Evolutionary conservation across 2,888 invertebrate genomes (phyloP), one percentile per base, ranked within the genome.

Genomic region (Dicranocentrus wangi): DNA sequence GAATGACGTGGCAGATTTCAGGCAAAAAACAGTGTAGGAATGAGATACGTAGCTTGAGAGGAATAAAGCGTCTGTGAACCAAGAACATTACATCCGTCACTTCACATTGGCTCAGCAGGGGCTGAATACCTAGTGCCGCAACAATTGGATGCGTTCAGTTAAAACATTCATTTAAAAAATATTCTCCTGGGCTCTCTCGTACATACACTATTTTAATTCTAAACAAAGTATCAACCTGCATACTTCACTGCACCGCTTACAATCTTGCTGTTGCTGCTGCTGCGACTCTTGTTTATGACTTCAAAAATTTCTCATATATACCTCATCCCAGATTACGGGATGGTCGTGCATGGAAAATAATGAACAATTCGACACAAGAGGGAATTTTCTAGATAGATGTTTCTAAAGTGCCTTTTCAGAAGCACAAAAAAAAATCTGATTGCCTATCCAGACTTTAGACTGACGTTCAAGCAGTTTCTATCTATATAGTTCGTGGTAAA

Each of bases 31-130:
- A 58, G 15, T 69, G 39, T 39, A 80, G 72, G 63, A 60, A 73
- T 73, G 73, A 58, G 81, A 73, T 28, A 17, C 21, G 28, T 42
- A 42, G 47, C 13, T 72, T 42, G 19, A 10, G 21, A 69, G 55
- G 66, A 72, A 68, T 66, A 63, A 69, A 72, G 60, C 60, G 68
- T 65, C 65, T 77, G 65, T 71, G 71, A 65, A 55, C 63, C 63
- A 75, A 63, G 72, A 81, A 75, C 75, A 70, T 69, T 75, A 75
- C 81, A 81, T 81, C 81, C 80, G 80, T 81, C 75, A 75, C 75
- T 80, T 80, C 75, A 75, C 73, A 75, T 75, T 75, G 55, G 81
- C 81, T 39, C 81, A 81, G 81, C 81, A 81, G 75, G 80, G 72
- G 80, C 65, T 66, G 81, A 70, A 80, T 80, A 63, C 79, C 65